These are phyloP conservation scores for Tetragonula clypearis DNA, from an alignment of 1,140 invertebrate genomes.

Conservation along the genomic window DNA sequence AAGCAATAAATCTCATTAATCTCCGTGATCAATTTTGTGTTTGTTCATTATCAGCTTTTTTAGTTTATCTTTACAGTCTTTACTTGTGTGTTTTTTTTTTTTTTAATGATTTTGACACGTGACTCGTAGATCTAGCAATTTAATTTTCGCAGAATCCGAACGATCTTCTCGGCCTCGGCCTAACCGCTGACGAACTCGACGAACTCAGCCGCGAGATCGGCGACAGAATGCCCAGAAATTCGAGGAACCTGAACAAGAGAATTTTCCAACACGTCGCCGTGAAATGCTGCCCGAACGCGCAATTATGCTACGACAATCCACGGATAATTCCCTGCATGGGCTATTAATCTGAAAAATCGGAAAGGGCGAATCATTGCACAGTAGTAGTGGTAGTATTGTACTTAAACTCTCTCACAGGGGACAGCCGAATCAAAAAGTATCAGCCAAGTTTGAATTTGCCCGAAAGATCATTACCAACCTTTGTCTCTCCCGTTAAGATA, in stretches of 20 bases:
- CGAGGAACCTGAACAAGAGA: neutral
- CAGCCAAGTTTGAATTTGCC: neutral
- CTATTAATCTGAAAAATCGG: neutral
- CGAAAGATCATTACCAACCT: neutral
- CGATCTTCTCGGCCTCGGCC: neutral
- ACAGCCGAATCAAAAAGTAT: too few species aligned
- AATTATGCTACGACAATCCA: slow-evolving; percentile 10
- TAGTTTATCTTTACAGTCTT: neutral
- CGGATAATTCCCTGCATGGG: slow-evolving; percentile 14
- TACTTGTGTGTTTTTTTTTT: too few species aligned
- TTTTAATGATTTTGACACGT: too few species aligned
- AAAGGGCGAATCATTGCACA: too few species aligned
- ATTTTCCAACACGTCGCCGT: slow-evolving; percentile 4
- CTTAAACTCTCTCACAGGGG: too few species aligned
- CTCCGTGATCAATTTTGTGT: neutral
- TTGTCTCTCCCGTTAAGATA: neutral
- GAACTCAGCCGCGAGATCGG: slow-evolving; percentile 3
- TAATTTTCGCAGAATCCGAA: neutral
- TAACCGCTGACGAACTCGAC: neutral
- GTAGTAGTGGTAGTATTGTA: too few species aligned
- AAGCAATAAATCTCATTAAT: neutral
- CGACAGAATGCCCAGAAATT: slow-evolving; percentile 2
- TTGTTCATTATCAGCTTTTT: neutral
- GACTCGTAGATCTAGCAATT: too few species aligned
- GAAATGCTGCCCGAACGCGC: slow-evolving; percentile 19